Base-by-base conservation (phyloP, 2,797 vertebrate genomes). In the Sebastes matsubarae region DNA sequence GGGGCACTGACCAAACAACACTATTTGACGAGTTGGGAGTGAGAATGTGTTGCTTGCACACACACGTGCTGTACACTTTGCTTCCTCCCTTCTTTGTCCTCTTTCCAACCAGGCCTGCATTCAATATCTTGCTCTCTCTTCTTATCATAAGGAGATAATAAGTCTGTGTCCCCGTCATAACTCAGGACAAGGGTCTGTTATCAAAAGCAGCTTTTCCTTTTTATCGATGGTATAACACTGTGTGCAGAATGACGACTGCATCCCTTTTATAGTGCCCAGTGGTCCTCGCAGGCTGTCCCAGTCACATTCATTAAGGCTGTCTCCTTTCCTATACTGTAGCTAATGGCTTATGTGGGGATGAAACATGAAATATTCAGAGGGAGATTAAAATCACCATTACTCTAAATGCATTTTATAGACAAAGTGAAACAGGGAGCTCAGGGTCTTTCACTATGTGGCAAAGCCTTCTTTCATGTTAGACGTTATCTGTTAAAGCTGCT, bases 321-420 rank as follows among this genome's bases (percentile, higher is more conserved):
- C 63, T 79, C 77, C 76, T 27, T 25, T 72, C 66, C 54, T 68
- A 54, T 54, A 30, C 64, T n/a, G 77, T 8, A 63, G 68, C 82
- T 87, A 79, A 87, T 83, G 54, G 75, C 84, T 80, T 80, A 74
- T 80, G 70, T 77, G 69, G 68, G 58, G 71, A 87, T 78, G 74
- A 87, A 89, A 85, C 83, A 93, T 94, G 87, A 93, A 92, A 88
- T 88, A 90, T 92, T 93, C 84, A 92, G 83, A 81, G 74, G 46
- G 66, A 80, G 81, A 91, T 85, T 92, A 65, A 91, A 89, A 87
- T 80, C 78, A 70, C 75, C 78, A 88, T 91, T 83, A 89, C 73
- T 79, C 74, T 68, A 55, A 85, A 72, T 59, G 50, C 69, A 65
- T 68, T 84, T 93, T 78, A 87, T 84, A 83, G 78, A 84, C 42